Conservation (phyloP, 2,888 invertebrate species). For the Sinhomidia bicolor region DNA sequence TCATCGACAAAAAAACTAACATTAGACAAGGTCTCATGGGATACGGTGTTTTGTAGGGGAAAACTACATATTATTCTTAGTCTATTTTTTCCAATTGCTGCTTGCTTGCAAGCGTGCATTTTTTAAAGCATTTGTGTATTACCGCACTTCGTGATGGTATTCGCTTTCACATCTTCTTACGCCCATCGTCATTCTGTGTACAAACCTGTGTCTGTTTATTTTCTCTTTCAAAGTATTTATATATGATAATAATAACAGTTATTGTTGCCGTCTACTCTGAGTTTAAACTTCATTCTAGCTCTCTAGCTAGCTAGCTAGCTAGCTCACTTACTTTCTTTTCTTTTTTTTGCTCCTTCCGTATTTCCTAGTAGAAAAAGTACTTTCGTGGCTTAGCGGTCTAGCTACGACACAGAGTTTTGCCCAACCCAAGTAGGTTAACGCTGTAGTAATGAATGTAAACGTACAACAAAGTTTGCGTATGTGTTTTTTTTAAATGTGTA, state of each 20-base stretch:
- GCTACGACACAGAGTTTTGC: constrained; percentile 1
- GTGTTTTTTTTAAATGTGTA: background rate
- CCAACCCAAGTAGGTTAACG: constrained; percentile 30
- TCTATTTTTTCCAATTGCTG: background rate
- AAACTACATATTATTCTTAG: background rate
- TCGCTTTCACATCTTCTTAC: constrained; percentile 9
- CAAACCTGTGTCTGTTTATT: background rate
- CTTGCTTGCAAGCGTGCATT: background rate
- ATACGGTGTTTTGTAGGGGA: constrained; percentile 42
- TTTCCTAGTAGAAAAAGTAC: background rate
- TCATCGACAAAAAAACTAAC: constrained; percentile 47
- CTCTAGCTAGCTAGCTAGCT: background rate
- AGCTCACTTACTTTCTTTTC: background rate
- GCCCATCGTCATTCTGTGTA: background rate
- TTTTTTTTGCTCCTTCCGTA: background rate
- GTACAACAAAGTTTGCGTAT: background rate
- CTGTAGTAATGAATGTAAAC: constrained; percentile 52
- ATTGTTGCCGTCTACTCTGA: background rate
- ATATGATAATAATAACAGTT: background rate
- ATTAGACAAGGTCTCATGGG: constrained; percentile 54
- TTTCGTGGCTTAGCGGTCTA: background rate
- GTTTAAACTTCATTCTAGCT: background rate
- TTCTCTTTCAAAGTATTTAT: background rate
- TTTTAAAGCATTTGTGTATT: background rate
- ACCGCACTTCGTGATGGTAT: background rate